Evolutionary conservation across 1,140 invertebrate species (phyloP).

Genomic region (Argopecten irradians): DNA sequence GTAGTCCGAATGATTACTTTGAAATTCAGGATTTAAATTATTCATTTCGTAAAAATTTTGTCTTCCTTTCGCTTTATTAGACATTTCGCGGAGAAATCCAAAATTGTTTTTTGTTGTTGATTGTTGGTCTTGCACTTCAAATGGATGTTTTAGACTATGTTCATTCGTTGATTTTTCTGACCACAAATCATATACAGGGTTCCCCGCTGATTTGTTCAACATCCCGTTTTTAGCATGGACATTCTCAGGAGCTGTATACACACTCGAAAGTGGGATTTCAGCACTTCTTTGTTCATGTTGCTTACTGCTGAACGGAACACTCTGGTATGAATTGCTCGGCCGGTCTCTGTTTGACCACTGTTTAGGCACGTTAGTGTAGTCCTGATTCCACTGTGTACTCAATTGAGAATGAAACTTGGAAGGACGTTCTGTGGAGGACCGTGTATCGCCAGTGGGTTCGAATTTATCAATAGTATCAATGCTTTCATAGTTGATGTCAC

Average conservation of each 20-base stretch:
- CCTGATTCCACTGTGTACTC: not conserved
- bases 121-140: not conserved
- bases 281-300: not conserved
- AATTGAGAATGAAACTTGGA: not conserved
- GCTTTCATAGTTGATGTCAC: not conserved
- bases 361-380: not conserved
- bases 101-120: not conserved
- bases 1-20: not conserved
- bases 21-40: not conserved
- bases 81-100: not conserved
- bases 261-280: not conserved
- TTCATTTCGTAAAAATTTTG: not conserved
- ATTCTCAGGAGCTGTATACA: not conserved
- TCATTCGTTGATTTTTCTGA: not conserved
- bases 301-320: not conserved
- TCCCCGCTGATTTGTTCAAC: no score
- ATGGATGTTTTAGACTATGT: not conserved
- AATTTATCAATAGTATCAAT: not conserved
- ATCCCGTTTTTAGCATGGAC: not conserved
- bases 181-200: not conserved
- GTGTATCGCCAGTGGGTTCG: no score
- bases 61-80: not conserved
- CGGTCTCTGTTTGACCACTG: not conserved
- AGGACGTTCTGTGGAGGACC: not conserved
- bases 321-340: not conserved